A percentile compares a stretch with the other conserved stretches of the same genome.
Evolutionary conservation across 2,888 invertebrate species (phyloP).

Genomic region (Cataglyphis cursor): DNA sequence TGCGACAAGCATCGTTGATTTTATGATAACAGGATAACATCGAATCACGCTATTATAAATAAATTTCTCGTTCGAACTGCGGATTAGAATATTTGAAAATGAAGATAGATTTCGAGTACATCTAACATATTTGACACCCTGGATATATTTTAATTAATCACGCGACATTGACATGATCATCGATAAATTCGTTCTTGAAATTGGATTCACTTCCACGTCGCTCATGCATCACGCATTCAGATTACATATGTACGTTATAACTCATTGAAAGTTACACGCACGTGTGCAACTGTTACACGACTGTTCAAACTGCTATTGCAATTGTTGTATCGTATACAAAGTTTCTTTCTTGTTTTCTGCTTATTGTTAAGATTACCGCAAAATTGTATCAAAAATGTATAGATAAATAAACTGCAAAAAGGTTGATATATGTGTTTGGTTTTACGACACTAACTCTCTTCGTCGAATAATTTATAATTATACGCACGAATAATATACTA

Average conservation of each 20-base stretch:
- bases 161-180: not conserved
- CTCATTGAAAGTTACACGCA: not conserved
- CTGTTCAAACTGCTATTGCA: not conserved
- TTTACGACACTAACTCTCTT: not conserved
- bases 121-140: not conserved
- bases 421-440: no score
- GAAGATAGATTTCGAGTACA: not conserved
- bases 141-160: slow-evolving; percentile 25
- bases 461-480: slow-evolving; percentile 17
- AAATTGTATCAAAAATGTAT: not conserved
- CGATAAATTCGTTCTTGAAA: slow-evolving; percentile 8
- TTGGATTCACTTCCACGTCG: not conserved
- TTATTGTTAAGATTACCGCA: not conserved
- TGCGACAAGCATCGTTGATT: not conserved
- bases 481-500: not conserved
- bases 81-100: not conserved
- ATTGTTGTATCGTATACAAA: not conserved
- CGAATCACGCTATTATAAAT: not conserved
- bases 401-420: not conserved
- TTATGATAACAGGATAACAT: not conserved
- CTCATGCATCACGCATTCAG: not conserved
- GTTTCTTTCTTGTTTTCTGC: not conserved
- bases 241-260: not conserved
- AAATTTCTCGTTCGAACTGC: slow-evolving; percentile 3
- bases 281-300: not conserved